Base-by-base conservation (phyloP, 2,797 vertebrate species). In the Tokudaia muenninki region DNA sequence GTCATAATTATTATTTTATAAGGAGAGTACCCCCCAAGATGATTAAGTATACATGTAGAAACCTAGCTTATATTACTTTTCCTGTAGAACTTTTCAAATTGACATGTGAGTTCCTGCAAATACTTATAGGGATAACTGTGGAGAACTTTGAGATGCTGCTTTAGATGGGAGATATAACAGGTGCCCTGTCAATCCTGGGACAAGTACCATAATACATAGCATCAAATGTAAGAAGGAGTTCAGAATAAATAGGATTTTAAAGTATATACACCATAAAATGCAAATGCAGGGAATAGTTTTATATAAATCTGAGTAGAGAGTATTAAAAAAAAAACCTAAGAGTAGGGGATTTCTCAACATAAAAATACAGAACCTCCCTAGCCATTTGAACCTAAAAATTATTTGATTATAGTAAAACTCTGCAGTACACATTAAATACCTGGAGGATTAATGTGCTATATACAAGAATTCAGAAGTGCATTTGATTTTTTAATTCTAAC, bases 1-100 rank as follows among this genome's bases (percentile, higher is more conserved):
- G 41, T 41, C 24, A 24, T 87, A 47, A 70, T 95, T 94, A 50
- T 70, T 94, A 87, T 93, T 92, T 75, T 84, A 87, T 95, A 90
- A 95, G 21, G 41, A 88, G 6, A 88, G 2, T 1, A 61, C 44
- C 89, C 78, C 41, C 47, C 22, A 96, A 94, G 50, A 24, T 74
- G 55, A 87, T 95, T 50, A 82, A 92, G 34, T 52, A 82, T 67
- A 91, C 70, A 94, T 74, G 7, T 24, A 79, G 77, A 81, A 31
- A 8, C 9, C 17, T 61, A n/a, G 22, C 17, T 12, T 50, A 92
- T 29, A 12, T 74, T 90, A 84, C 52, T 61, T 78, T n/a, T 92
- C 70, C 34, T 77, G 37, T 8, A 26, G 80, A 17, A 88, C 29
- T 72, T 94, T 93, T 67, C 74, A 90, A 67, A 84, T 21, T 86